Percentiles rank a stretch among this genome's conserved stretches.
Evolutionary conservation across 2,888 invertebrate species (phyloP).

Genomic region (Celastrina argiolus): DNA sequence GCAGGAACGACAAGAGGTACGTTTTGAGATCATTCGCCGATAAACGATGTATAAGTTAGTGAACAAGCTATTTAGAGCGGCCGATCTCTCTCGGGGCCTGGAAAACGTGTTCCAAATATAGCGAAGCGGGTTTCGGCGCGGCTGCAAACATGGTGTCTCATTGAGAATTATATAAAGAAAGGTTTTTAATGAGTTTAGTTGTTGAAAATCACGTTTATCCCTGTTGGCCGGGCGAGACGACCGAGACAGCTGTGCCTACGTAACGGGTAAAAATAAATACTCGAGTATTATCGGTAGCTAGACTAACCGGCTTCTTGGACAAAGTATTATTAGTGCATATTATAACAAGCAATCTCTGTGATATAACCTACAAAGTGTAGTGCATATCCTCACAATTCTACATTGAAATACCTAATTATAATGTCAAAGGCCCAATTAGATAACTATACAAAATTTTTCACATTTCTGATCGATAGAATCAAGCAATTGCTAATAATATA

Average conservation of each 20-base stretch:
- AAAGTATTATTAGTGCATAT: conserved; percentile 63
- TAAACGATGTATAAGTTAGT: conserved; percentile 27
- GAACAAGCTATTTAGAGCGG: conserved; percentile 47
- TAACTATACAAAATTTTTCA: background rate
- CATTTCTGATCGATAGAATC: background rate
- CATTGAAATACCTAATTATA: background rate
- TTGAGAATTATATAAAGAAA: conserved; percentile 39
- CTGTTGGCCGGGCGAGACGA: conserved; percentile 64
- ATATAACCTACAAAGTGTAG: background rate
- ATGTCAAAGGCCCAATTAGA: background rate
- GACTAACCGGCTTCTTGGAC: conserved; percentile 72
- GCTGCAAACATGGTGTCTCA: conserved; percentile 29
- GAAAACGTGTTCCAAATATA: conserved; percentile 65
- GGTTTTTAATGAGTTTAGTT: conserved; percentile 41
- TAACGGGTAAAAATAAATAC: conserved; percentile 77
- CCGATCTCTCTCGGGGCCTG: conserved; percentile 50
- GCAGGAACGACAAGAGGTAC: conserved; percentile 59
- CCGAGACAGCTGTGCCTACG: conserved; percentile 71
- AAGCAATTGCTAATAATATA: no score
- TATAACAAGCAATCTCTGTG: conserved; percentile 28
- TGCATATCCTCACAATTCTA: conserved; percentile 21
- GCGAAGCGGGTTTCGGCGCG: conserved; percentile 47
- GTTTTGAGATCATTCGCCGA: conserved; percentile 33
- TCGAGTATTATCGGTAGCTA: conserved; percentile 67
- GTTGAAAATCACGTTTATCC: conserved; percentile 49